Conservation (phyloP, 2,797 vertebrate genomes). For the Melopsittacus undulatus region DNA sequence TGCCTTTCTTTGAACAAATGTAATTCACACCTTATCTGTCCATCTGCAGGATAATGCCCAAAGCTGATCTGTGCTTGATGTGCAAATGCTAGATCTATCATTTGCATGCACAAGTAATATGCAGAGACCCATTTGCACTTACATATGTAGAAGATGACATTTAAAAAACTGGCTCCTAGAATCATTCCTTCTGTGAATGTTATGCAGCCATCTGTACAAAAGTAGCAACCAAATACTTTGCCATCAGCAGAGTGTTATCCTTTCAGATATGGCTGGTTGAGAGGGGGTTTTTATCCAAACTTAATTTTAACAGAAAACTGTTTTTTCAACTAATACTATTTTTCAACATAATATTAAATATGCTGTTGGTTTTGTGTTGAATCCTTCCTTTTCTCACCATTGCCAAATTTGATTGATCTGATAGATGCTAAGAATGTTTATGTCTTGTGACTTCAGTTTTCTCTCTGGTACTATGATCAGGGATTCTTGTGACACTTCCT, state of each 20-base stretch:
- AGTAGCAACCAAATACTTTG: slow-evolving; percentile 47
- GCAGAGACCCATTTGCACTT: slow-evolving; percentile 42
- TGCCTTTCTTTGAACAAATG: background rate
- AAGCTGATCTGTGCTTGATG: slow-evolving; percentile 17
- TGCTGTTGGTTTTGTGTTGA: background rate
- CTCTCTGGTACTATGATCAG: background rate
- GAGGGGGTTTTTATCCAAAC: background rate
- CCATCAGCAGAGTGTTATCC: slow-evolving; percentile 24
- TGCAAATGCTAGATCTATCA: slow-evolving; percentile 40
- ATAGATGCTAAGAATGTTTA: background rate
- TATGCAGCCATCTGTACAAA: slow-evolving; percentile 64
- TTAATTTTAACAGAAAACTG: background rate
- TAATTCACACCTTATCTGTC: slow-evolving; percentile 25
- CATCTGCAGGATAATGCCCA: slow-evolving; percentile 46
- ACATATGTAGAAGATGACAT: slow-evolving; percentile 61
- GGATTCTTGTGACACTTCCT: background rate
- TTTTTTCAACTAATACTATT: background rate
- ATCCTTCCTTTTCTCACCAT: background rate
- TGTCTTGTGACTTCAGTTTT: background rate
- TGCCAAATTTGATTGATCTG: background rate
- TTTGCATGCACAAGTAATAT: slow-evolving; percentile 51
- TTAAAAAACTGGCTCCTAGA: slow-evolving; percentile 58
- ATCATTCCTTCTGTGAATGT: slow-evolving; percentile 60
- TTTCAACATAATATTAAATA: background rate
- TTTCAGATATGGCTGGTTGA: slow-evolving; percentile 11